Base-by-base conservation (phyloP, 2,113 vertebrate genomes). In the Chroicocephalus ridibundus region DNA sequence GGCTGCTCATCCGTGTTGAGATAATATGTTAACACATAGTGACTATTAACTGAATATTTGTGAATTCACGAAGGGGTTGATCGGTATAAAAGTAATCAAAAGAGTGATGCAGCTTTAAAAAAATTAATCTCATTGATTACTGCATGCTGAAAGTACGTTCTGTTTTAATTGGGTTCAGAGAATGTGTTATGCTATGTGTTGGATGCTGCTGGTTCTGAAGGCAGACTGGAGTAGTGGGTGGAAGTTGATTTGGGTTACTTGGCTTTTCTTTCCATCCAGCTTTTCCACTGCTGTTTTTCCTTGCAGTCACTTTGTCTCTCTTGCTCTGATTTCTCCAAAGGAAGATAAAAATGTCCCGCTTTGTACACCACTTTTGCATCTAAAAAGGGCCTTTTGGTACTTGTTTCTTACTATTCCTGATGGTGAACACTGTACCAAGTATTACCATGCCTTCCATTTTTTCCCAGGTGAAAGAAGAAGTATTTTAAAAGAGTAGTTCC, bases 231-330 rank as follows among this genome's bases (percentile, higher is more conserved):
- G 40, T 49, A 58, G 74, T 93, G 52, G 72, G 83, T 92, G 80
- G 90, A 83, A 70, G 9, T n/a, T 75, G 81, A 68, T 71, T 81
- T 70, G 90, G 62, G 27, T 91, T 81, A 70, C 54, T 88, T 91
- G 52, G 66, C 58, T 93, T 91, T 44, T 74, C 61, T 51, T 93
- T 61, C 57, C 21, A 70, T 68, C 61, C 61, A 49, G 84, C 55
- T 79, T 83, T 90, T 54, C 77, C 47, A 17, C 52, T 74, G 66
- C 66, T 94, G 89, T 74, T 94, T 90, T 88, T 57, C 66, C 47
- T 54, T 93, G 62, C 70, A 64, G 58, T 92, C 57, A 36, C 31
- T 94, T 94, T 55, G 36, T 55, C 86, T 91, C 66, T 77, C 38
- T 75, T 68, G 21, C 44, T 71, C 85, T 38, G 51, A n/a, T 88